Evolutionary conservation across 1,140 invertebrate species (phyloP).

Genomic region (Anadara kagoshimensis): DNA sequence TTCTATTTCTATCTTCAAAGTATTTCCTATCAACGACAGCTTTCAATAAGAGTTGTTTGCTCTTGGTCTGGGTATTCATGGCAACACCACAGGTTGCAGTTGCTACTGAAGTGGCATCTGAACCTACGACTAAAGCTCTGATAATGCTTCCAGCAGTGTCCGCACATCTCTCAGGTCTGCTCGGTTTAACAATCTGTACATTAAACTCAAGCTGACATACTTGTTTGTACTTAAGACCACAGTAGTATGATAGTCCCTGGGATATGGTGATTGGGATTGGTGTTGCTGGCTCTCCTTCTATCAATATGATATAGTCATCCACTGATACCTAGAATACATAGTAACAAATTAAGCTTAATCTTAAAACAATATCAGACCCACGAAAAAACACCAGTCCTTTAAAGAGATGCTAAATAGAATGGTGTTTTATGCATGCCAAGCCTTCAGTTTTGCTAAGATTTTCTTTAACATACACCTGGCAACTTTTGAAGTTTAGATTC

Average conservation of each 20-base stretch:
- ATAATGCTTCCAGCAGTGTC: slow-evolving; percentile 17
- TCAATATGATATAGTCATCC: slow-evolving; percentile 6
- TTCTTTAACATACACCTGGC: too few species aligned
- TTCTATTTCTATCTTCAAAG: slow-evolving; percentile 7
- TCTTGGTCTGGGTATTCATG: not conserved
- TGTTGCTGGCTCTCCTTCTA: slow-evolving; percentile 23
- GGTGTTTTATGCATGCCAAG: too few species aligned
- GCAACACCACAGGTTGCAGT: slow-evolving; percentile 24
- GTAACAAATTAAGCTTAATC: too few species aligned
- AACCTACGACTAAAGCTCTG: slow-evolving; percentile 36
- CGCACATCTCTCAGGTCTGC: slow-evolving; percentile 36
- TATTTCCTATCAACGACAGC: slow-evolving; percentile 41
- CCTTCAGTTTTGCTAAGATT: too few species aligned
- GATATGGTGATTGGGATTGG: slow-evolving; percentile 28
- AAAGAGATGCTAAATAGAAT: too few species aligned
- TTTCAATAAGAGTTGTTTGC: slow-evolving; percentile 25
- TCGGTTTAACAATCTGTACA: slow-evolving; percentile 11
- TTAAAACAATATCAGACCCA: too few species aligned
- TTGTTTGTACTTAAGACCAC: slow-evolving; percentile 43
- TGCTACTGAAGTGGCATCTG: slow-evolving; percentile 13
- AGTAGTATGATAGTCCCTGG: slow-evolving; percentile 35
- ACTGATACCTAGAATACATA: too few species aligned
- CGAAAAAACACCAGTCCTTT: too few species aligned
- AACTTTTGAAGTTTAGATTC: too few species aligned
- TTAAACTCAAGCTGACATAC: slow-evolving; percentile 38